Percentiles rank a stretch among this genome's conserved stretches.
phyloP scores from a whole-genome alignment of 2,113 vertebrate genomes.

The Balaenoptera acutorostrata region DNA sequence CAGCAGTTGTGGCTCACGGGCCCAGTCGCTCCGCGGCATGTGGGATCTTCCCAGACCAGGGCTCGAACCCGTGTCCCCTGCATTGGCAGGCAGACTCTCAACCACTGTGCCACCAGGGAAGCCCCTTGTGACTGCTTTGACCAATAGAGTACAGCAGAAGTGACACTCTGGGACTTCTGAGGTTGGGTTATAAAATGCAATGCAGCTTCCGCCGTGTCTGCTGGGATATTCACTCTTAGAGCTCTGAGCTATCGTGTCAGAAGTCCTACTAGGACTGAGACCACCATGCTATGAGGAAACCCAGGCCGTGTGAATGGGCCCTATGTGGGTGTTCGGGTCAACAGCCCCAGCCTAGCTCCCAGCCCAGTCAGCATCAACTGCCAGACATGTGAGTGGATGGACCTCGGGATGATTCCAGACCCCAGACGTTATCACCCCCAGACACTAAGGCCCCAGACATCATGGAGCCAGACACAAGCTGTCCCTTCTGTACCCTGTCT shows the following conservation, averaged over 20 bases:
- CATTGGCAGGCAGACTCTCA: too few species aligned
- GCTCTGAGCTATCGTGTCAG: neutral
- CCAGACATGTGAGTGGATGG: neutral
- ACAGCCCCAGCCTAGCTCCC: neutral
- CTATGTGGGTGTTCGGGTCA: neutral
- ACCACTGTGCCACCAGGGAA: too few species aligned
- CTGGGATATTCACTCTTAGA: neutral
- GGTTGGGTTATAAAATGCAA: neutral
- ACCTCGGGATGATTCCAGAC: neutral
- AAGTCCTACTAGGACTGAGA: neutral
- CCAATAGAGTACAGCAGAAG: neutral
- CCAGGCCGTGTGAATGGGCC: neutral
- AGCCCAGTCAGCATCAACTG: accelerated
- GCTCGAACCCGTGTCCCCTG: too few species aligned
- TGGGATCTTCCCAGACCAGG: too few species aligned
- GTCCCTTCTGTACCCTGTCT: neutral
- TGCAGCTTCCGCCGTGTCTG: neutral
- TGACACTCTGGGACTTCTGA: neutral
- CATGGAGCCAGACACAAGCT: neutral
- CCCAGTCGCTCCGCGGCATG: too few species aligned
- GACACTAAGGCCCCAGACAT: neutral
- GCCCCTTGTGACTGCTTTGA: neutral
- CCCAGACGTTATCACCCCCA: neutral
- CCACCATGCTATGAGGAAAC: neutral
- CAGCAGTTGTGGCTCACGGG: too few species aligned